Evolutionary conservation across 2,888 invertebrate genomes (phyloP).

Genomic region (Cotesia congregata): DNA sequence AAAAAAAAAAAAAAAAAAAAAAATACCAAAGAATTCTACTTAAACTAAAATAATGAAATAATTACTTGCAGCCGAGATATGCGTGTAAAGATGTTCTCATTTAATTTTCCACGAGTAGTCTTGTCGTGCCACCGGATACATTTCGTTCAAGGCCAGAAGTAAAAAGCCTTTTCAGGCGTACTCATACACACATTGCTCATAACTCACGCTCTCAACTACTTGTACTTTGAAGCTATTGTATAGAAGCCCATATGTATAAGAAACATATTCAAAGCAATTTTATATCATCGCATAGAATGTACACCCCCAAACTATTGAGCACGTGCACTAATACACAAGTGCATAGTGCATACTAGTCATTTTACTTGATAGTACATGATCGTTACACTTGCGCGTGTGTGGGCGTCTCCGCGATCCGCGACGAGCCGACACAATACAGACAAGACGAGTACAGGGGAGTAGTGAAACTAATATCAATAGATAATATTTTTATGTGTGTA

Average conservation of each 20-base stretch:
- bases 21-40: not conserved
- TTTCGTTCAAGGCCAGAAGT: constrained; percentile 69
- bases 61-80: constrained; percentile 2
- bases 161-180: constrained; percentile 68
- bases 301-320: constrained; percentile 12
- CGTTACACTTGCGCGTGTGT: not conserved
- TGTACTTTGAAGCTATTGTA: constrained; percentile 44
- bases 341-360: not conserved
- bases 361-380: not conserved
- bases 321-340: not conserved
- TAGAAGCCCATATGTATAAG: not conserved
- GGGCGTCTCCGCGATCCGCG: not conserved
- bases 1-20: not conserved
- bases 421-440: not conserved
- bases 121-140: constrained; percentile 64
- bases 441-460: too few relatives aligned
- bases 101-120: constrained; percentile 11
- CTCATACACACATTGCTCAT: constrained; percentile 45
- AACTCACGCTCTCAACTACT: constrained; percentile 39
- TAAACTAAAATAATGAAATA: not conserved
- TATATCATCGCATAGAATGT: not conserved
- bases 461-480: too few relatives aligned
- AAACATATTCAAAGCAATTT: constrained; percentile 1
- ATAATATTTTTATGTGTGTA: too few relatives aligned
- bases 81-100: constrained; percentile 1